Evolutionary conservation across 2,113 vertebrate genomes (phyloP), one percentile per base, ranked within the genome.

Genomic region (Madoqua kirkii): DNA sequence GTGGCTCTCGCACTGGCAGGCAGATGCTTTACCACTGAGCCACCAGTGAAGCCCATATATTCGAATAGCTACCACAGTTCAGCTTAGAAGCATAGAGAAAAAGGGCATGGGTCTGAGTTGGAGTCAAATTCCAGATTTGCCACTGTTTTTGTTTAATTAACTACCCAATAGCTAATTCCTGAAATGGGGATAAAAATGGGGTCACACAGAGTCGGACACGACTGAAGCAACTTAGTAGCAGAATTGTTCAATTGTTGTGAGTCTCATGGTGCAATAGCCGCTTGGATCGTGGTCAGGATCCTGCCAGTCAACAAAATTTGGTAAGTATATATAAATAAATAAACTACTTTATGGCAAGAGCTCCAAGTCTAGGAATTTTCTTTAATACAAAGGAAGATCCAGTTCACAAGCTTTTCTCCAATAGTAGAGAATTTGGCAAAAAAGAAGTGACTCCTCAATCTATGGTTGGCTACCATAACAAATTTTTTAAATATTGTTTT

Each of bases 301-400:
- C 67, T 74, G 36, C 67, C 67, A 74, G 36, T 74, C 67, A 74
- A 74, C n/a, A 74, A 71, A 25, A 74, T 54, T 45, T 89, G 31
- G 12, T 89, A 36, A 92, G 10, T 76, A 43, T 25, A 71, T 86
- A 95, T 29, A 82, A 11, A 17, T 87, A 94, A 79, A 57, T 50
- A 74, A 88, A 23, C 64, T 81, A 93, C 33, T 57, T 84, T 71
- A 92, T 17, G 40, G 54, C 60, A 97, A 94, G 17, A 87, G 25
- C 60, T 74, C 43, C 23, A 85, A 96, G n/a, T 74, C 50, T 78
- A 83, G 19, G n/a, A 88, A 64, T 88, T 62, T 76, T 90, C 89
- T 87, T 96, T 78, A 89, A 87, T 54, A 93, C 31, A 93, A 81
- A 82, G 50, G 64, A 81, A 93, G n/a, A 93, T 90, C 48, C 43